Conservation (phyloP, 35 echinoderm and acorn worm genomes). For the Holothuria glaberrima region DNA sequence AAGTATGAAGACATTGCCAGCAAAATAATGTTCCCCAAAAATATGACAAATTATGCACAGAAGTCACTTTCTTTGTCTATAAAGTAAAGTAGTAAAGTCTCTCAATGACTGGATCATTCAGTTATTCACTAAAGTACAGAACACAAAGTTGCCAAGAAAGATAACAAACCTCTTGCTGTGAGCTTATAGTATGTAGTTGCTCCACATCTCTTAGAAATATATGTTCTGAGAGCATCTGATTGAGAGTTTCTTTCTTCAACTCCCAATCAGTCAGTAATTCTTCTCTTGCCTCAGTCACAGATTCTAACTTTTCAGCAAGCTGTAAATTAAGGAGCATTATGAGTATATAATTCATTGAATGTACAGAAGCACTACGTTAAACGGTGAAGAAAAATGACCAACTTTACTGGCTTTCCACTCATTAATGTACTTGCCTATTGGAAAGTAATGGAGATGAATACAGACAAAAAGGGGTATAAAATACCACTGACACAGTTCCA, state of each 20-base stretch:
- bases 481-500: too few relatives aligned
- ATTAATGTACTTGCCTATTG: too few relatives aligned
- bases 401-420: too few relatives aligned
- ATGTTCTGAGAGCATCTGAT: slow-evolving; percentile 72
- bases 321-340: background rate
- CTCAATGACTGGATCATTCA: background rate
- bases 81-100: background rate
- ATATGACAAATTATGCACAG: too few relatives aligned
- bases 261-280: slow-evolving; percentile 82
- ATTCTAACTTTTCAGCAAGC: slow-evolving; percentile 87
- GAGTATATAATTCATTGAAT: too few relatives aligned
- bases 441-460: too few relatives aligned
- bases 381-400: too few relatives aligned
- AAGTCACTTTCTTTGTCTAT: background rate
- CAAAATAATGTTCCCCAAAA: too few relatives aligned
- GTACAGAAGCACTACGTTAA: too few relatives aligned
- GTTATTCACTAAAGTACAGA: background rate
- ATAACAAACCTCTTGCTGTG: slow-evolving; percentile 85
- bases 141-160: background rate
- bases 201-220: slow-evolving; percentile 85
- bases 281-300: slow-evolving; percentile 68
- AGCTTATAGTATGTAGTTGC: slow-evolving; percentile 82
- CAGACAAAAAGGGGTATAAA: too few relatives aligned
- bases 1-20: too few relatives aligned
- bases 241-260: slow-evolving; percentile 76